phyloP scores from a whole-genome alignment of 1,140 invertebrate genomes.

The Drosophila ironensis region DNA sequence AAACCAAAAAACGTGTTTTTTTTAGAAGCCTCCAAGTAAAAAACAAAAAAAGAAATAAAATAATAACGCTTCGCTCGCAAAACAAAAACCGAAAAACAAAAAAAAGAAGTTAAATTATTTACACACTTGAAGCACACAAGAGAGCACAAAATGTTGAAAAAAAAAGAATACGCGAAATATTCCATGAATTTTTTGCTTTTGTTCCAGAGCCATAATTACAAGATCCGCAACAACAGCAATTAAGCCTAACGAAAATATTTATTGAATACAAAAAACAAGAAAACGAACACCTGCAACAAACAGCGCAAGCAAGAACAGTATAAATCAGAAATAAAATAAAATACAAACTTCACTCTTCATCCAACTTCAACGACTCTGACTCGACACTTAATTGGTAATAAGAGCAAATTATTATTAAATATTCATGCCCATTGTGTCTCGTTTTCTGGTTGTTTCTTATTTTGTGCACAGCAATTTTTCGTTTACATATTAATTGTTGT shows the following conservation, averaged over 20 bases:
- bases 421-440: conserved; percentile 71
- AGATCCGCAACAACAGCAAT: conserved; percentile 43
- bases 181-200: conserved; percentile 51
- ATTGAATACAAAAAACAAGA: conserved; percentile 24
- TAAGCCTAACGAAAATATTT: conserved; percentile 28
- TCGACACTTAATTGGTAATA: conserved; percentile 77
- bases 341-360: conserved; percentile 41
- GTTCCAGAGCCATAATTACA: conserved; percentile 72
- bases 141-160: conserved; percentile 64
- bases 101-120: conserved; percentile 20
- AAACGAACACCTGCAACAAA: conserved; percentile 13
- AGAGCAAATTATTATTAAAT: conserved; percentile 67
- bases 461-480: conserved; percentile 35
- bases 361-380: conserved; percentile 74
- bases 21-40: conserved; percentile 20
- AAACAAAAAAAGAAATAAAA: neutral
- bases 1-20: conserved; percentile 58
- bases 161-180: conserved; percentile 48
- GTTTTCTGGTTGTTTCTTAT: conserved; percentile 51
- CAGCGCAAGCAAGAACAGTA: conserved; percentile 16
- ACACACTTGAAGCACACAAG: conserved; percentile 28
- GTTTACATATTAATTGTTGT: conserved; percentile 42
- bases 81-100: conserved; percentile 2
- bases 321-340: conserved; percentile 26
- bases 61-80: neutral